These are phyloP conservation scores for Scrobipalpa costella DNA, from an alignment of 2,888 invertebrate species.

Conservation along the genomic window DNA sequence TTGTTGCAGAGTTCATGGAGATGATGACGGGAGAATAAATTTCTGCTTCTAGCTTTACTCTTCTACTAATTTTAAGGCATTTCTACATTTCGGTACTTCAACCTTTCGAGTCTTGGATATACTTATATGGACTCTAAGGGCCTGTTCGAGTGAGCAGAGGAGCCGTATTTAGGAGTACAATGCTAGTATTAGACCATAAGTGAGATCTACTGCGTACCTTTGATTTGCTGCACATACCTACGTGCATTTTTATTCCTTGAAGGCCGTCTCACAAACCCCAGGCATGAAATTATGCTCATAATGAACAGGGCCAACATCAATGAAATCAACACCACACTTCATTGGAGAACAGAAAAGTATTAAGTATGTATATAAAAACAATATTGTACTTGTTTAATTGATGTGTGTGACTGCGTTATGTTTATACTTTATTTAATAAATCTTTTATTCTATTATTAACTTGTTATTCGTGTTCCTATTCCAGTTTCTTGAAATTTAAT, in stretches of 20 bases:
- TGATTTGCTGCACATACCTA: no score
- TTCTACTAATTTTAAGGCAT: slow-evolving; percentile 68
- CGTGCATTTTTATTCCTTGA: not conserved
- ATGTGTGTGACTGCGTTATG: slow-evolving; percentile 77
- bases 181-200: slow-evolving; percentile 26
- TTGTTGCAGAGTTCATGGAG: slow-evolving; percentile 95
- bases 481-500: not conserved
- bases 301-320: slow-evolving; percentile 26
- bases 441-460: slow-evolving; percentile 70
- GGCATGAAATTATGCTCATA: slow-evolving; percentile 30
- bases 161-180: slow-evolving; percentile 39
- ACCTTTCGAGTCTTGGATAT: slow-evolving; percentile 68
- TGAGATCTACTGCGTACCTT: slow-evolving; percentile 22
- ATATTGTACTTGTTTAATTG: slow-evolving; percentile 73
- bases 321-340: slow-evolving; percentile 48
- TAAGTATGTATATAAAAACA: slow-evolving; percentile 77
- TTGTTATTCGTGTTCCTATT: slow-evolving; percentile 27
- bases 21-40: slow-evolving; percentile 97
- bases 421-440: slow-evolving; percentile 79
- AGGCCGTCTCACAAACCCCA: slow-evolving; percentile 1
- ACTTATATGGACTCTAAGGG: slow-evolving; percentile 51
- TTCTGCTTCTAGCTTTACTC: slow-evolving; percentile 58
- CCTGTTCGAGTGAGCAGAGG: slow-evolving; percentile 15
- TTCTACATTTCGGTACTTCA: slow-evolving; percentile 67
- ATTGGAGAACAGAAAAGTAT: slow-evolving; percentile 64